A percentile compares a stretch with the other conserved stretches of the same genome.
phyloP scores from a whole-genome alignment of 2,888 invertebrate genomes.

The Eilema depressum region DNA sequence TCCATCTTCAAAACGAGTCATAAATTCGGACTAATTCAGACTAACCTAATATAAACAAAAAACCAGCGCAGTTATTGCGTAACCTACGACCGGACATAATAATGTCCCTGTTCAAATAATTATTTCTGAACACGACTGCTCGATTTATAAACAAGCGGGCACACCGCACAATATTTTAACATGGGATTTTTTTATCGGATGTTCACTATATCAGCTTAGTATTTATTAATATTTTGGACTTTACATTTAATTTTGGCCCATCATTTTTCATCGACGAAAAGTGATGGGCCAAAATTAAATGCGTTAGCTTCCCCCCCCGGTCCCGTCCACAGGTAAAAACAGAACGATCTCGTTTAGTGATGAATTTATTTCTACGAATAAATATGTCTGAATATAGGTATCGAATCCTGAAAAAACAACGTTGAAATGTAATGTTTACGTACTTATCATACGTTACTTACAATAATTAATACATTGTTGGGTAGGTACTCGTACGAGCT shows the following conservation, averaged over 20 bases:
- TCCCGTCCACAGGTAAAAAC: neutral
- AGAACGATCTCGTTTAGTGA: too few species aligned
- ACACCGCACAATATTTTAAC: constrained; percentile 25
- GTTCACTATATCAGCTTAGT: constrained; percentile 23
- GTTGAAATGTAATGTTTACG: too few species aligned
- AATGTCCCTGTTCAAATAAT: neutral
- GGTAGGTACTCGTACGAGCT: neutral
- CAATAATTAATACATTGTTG: neutral
- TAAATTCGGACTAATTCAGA: neutral
- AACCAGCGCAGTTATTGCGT: neutral
- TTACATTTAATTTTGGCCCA: neutral
- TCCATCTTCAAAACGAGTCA: neutral
- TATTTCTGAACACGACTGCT: neutral
- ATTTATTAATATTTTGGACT: too few species aligned
- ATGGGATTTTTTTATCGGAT: constrained; percentile 14
- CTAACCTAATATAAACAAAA: constrained; percentile 1
- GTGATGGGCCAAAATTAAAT: too few species aligned
- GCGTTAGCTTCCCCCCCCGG: neutral
- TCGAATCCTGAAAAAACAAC: too few species aligned
- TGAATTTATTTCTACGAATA: too few species aligned
- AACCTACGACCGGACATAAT: neutral
- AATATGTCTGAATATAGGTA: too few species aligned
- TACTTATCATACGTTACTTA: neutral
- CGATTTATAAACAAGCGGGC: neutral
- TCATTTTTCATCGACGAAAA: neutral